Evolutionary conservation across 2,888 invertebrate species (phyloP), one percentile per base, ranked within the genome.

Genomic region (Luperina nickerlii): DNA sequence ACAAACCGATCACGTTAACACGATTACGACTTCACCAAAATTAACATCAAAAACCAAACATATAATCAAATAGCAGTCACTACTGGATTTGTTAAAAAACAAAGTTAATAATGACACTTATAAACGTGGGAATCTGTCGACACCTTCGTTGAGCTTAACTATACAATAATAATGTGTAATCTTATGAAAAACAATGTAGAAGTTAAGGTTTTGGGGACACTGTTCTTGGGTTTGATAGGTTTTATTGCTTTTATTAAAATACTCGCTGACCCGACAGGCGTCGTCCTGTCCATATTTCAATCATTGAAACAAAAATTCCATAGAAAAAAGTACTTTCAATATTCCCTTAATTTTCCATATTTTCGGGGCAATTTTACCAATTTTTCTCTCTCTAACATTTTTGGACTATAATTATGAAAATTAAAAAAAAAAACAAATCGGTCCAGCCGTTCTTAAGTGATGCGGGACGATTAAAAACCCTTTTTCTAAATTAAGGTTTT

Each of bases 91-190:
- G 74, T 76, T 57, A 83, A 82, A 80, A 79, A 76, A 84, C 73
- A 79, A 48, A 54, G 75, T 38, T 67, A 54, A 73, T 88, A 88
- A 88, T 83, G 84, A 87, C 67, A 65, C 48, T 74, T 66, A 54
- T 51, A 67, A 79, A 74, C 77, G 88, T 88, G 88, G 81, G 88
- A 88, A 88, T 1, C 38, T 66, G 79, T 84, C 82, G 72, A 85
- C 88, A 83, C 83, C 82, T 87, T 51, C 42, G 20, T 57, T 69
- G 60, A 68, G 73, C 70, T 70, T 81, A 80, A 84, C 70, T 79
- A 78, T 72, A 82, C 62, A 77, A 82, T 89, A 85, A 89, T 87
- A 54, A 82, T 80, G 75, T 84, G 63, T 88, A 76, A 81, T 87
- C 72, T 83, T 75, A 72, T 63, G 32, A 77, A 86, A 75, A 80